Evolutionary conservation across 2,113 vertebrate species (phyloP).

Genomic region (Tyto alba): DNA sequence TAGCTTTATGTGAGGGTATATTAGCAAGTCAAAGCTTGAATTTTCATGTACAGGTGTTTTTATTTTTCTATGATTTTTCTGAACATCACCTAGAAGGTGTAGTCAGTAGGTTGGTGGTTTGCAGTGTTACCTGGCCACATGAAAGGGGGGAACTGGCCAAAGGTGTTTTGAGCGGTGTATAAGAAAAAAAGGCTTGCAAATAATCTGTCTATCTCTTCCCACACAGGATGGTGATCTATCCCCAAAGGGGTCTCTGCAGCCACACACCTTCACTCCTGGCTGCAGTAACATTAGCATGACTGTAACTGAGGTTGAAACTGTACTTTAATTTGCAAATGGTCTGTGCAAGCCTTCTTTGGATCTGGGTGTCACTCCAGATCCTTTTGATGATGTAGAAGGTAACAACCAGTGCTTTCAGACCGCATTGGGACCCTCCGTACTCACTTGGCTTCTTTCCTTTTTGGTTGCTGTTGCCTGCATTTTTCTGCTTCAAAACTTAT

Average conservation of each 20-base stretch:
- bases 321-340: neutral
- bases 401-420: neutral
- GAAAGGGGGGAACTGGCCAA: neutral
- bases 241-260: neutral
- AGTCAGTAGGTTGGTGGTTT: neutral
- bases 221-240: neutral
- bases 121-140: neutral
- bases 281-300: neutral
- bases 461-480: neutral
- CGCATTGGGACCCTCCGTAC: neutral
- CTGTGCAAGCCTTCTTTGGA: neutral
- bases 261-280: accelerated
- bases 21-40: neutral
- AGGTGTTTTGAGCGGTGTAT: neutral
- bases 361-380: neutral
- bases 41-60: neutral
- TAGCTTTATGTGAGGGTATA: neutral
- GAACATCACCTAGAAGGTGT: neutral
- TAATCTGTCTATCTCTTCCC: neutral
- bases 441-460: neutral
- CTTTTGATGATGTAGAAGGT: accelerated
- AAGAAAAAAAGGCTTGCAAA: neutral
- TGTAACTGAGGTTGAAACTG: neutral
- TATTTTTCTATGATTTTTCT: neutral
- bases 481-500: neutral